Base-by-base conservation (phyloP, 2,113 vertebrate genomes). In the Oreochromis niloticus region DNA sequence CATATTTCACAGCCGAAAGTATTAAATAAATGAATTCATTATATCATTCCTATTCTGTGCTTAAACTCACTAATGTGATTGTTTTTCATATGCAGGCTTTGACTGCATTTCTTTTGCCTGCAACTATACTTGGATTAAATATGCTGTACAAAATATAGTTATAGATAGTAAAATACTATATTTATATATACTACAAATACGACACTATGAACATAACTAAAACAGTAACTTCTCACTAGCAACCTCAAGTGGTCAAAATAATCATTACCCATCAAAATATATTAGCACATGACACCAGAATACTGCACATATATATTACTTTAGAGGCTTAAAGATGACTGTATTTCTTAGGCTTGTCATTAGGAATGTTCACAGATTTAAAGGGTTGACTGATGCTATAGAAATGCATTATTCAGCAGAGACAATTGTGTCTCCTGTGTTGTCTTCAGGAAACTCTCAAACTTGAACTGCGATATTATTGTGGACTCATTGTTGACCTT, bases 21-120 rank as follows among this genome's bases (percentile, higher is more conserved):
- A 52, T 27, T 12, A 52, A 27, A 4, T 7, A 46, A 46, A 73
- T 0, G 5, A 43, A 43, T 16, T 71, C 0, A 73, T 73, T 39
- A 66, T 73, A 48, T 27, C 11, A 0, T 48, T 30, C 2, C 3
- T 17, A 46, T 2, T 48, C 14, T 75, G 24, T 75, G 41, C 8
- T 46, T 46, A 7, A 17, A 73, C 4, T 48, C 22, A 73, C 13
- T 17, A 27, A 71, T 71, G 66, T 46, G 68, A 73, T 2, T 43
- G 7, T 75, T 32, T 48, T 46, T 30, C 17, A 48, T 75, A 48
- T 0, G 1, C 22, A 78, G 71, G 71, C 4, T 78, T 78, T 19
- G 71, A 3, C 16, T 50, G 27, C 1, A 10, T 75, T 27, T 17
- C 71, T 75, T 30, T 50, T 75, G 14, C 43, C 71, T 32, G 19